Base-by-base conservation (phyloP, 2,888 invertebrate genomes). In the Seira sanloemensis region DNA sequence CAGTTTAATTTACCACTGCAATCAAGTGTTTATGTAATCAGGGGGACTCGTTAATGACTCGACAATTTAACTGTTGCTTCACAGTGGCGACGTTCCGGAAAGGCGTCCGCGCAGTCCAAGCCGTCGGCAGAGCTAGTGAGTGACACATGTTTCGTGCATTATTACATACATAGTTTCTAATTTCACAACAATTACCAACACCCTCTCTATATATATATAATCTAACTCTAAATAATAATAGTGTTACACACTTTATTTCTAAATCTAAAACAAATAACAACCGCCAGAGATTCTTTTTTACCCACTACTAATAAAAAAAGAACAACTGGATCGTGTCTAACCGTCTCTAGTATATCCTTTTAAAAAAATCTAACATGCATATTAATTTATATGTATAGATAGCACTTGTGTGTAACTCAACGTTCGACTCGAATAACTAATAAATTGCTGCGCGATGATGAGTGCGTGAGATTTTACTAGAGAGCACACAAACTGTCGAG, bases 21-120 rank as follows among this genome's bases (percentile, higher is more conserved):
- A 37, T 9, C 5, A 37, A 5, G 5, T 37, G 37, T 12, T 12
- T 37, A 37, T 9, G 12, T 9, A 37, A 5, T 37, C 12, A 12
- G 12, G 37, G 12, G 7, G 12, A 37, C 12, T 9, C 5, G 5
- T 37, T 37, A 37, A 37, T 37, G 5, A 9, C 12, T 37, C 12
- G 5, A 12, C 12, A 37, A 9, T 37, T 37, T 37, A 9, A 5
- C 12, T 37, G 5, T 37, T 37, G 5, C 37, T 79, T 82, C 82
- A 92, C 94, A 98, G 98, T 98, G 97, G 98, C 98, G 92, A 97
- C 98, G 93, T 99, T 99, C 96, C 97, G 98, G 96, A 98, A 98
- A 94, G 98, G 98, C 94, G 98, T 98, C 93, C 96, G 98, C 93
- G 98, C 98, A 94, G 97, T 98, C 93, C 98, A 97, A 94, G 96